Conservation (phyloP, 64 coral and sea anemone genomes). For the Pachyseris speciosa region DNA sequence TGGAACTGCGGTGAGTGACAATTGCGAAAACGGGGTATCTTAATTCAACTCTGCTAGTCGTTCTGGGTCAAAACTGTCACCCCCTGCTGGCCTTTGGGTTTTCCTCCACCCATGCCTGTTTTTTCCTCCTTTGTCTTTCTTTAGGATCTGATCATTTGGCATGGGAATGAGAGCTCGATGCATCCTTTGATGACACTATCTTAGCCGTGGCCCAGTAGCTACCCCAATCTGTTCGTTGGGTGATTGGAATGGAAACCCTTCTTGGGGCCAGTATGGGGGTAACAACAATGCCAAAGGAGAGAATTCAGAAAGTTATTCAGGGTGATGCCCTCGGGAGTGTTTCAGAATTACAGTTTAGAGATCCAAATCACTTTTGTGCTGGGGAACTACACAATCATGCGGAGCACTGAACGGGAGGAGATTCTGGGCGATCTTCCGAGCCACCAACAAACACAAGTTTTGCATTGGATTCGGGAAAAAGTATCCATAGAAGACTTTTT, state of each 20-base stretch:
- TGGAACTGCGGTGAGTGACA: neutral
- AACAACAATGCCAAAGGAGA: neutral
- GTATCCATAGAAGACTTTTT: conserved; percentile 8
- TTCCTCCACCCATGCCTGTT: no score
- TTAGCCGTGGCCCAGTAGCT: neutral
- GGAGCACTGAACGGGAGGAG: neutral
- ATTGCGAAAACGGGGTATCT: neutral
- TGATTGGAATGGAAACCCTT: neutral
- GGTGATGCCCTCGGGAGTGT: neutral
- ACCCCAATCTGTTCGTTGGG: neutral
- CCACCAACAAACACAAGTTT: neutral
- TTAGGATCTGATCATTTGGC: neutral
- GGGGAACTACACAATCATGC: neutral
- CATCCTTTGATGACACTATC: neutral
- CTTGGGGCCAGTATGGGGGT: no score
- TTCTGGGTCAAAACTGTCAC: conserved; percentile 57
- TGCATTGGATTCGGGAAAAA: conserved; percentile 20
- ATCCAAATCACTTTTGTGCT: conserved; percentile 6
- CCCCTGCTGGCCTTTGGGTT: conserved; percentile 21
- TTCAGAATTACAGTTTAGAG: conserved; percentile 16
- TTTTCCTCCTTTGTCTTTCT: neutral
- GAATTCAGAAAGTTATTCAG: neutral
- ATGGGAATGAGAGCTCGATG: neutral
- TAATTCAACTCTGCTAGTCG: conserved; percentile 27
- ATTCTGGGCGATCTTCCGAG: neutral